A percentile compares a stretch with the other conserved stretches of the same genome.
Conservation (phyloP, 2,888 invertebrate genomes). For the Furcula furcula region DNA sequence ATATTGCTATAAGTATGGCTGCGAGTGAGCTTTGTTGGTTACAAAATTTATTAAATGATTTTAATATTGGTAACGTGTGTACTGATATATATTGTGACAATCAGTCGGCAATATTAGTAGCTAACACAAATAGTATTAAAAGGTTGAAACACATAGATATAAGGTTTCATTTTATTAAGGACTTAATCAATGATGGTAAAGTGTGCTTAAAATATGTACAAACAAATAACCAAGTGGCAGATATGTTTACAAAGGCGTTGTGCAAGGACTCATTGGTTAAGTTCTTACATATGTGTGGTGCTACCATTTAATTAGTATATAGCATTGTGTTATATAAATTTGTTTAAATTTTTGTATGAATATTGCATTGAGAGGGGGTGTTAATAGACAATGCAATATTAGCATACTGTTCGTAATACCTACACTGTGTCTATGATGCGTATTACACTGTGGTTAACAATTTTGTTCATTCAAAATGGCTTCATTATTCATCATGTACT, state of each 20-base stretch:
- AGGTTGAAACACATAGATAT: constrained; percentile 8
- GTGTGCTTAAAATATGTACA: constrained; percentile 1
- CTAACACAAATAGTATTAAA: constrained; percentile 4
- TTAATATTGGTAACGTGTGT: neutral
- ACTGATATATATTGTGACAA: constrained; percentile 4
- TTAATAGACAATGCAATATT: neutral
- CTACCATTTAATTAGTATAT: neutral
- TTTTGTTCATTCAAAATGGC: too few species aligned
- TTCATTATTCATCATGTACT: too few species aligned
- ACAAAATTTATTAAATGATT: constrained; percentile 1
- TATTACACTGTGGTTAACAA: too few species aligned
- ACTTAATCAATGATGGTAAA: neutral
- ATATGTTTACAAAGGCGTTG: constrained; percentile 1
- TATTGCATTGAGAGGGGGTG: constrained; percentile 4
- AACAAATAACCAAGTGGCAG: neutral
- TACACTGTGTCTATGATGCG: too few species aligned
- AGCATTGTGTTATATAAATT: neutral
- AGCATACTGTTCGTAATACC: too few species aligned
- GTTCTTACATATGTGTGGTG: neutral
- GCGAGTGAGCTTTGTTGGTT: constrained; percentile 3
- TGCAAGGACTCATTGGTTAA: neutral
- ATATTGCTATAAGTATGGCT: constrained; percentile 7
- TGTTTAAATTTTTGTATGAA: neutral
- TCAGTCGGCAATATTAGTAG: constrained; percentile 7
- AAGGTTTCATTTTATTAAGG: neutral